phyloP scores from a whole-genome alignment of 2,113 vertebrate species.

The Cygnus buccinator region DNA sequence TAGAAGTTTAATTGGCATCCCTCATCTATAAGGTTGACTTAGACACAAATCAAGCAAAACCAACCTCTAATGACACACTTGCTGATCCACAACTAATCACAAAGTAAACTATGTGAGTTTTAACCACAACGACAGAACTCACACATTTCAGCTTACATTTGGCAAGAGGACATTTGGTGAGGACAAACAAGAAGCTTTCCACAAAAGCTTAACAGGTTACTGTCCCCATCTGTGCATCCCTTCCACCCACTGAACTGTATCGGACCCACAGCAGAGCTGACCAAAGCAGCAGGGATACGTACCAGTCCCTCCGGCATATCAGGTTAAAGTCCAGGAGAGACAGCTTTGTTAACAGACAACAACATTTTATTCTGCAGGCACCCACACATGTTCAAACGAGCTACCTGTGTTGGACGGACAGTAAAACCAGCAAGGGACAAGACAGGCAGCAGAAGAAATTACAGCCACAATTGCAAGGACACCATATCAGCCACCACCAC shows the following conservation, averaged over 20 bases:
- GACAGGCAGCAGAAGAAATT: background rate
- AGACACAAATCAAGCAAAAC: background rate
- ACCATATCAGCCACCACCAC: rapidly evolving
- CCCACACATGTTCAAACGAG: background rate
- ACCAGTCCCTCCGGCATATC: background rate
- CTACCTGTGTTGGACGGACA: background rate
- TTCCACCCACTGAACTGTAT: background rate
- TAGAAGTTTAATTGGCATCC: background rate
- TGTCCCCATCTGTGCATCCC: background rate
- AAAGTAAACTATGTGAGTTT: background rate
- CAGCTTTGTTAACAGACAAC: background rate
- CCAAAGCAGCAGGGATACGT: background rate
- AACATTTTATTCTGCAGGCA: background rate
- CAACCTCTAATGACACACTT: background rate
- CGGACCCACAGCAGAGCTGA: background rate
- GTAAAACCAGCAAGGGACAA: background rate
- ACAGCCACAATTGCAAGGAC: background rate
- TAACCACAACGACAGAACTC: background rate
- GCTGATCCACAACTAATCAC: background rate
- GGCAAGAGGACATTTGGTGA: background rate
- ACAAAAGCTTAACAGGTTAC: background rate
- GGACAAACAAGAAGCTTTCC: background rate
- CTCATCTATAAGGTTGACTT: background rate
- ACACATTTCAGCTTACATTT: background rate
- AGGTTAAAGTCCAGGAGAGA: background rate